These are phyloP conservation scores for Brenthis daphne DNA, from an alignment of 2,888 invertebrate species.

Conservation along the genomic window DNA sequence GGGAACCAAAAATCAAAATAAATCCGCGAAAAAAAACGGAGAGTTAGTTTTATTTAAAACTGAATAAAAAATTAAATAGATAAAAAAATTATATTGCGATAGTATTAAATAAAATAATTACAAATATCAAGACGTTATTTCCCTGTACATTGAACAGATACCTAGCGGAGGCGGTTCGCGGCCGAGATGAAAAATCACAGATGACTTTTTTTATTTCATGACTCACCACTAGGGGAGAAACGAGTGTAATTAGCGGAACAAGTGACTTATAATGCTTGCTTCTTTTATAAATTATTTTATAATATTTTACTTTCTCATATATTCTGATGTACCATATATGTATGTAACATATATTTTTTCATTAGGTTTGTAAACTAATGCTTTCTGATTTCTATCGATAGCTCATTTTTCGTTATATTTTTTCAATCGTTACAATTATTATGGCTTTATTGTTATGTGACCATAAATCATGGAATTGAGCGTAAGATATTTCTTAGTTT, in stretches of 20 bases:
- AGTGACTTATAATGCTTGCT: constrained; percentile 46
- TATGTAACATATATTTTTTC: background rate
- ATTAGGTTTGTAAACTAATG: too few relatives aligned
- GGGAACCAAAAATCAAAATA: too few relatives aligned
- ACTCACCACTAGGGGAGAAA: constrained; percentile 65
- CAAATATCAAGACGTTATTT: constrained; percentile 30
- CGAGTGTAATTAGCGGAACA: constrained; percentile 61
- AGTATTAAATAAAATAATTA: background rate
- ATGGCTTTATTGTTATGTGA: too few relatives aligned
- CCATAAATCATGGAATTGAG: too few relatives aligned
- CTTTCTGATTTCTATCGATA: too few relatives aligned
- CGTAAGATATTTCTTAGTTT: too few relatives aligned
- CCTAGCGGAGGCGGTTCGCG: constrained; percentile 64
- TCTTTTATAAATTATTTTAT: constrained; percentile 2
- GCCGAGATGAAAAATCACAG: constrained; percentile 78
- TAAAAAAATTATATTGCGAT: background rate
- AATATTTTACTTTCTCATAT: background rate
- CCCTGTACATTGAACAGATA: constrained; percentile 35
- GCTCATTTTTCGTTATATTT: too few relatives aligned
- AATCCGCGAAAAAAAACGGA: too few relatives aligned
- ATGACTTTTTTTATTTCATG: constrained; percentile 64
- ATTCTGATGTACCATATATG: background rate
- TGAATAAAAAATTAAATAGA: too few relatives aligned
- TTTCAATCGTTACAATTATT: too few relatives aligned
- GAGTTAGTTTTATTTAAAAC: too few relatives aligned